These are phyloP conservation scores for Lagorchestes hirsutus DNA, from an alignment of 2,797 vertebrate genomes.

Conservation along the genomic window DNA sequence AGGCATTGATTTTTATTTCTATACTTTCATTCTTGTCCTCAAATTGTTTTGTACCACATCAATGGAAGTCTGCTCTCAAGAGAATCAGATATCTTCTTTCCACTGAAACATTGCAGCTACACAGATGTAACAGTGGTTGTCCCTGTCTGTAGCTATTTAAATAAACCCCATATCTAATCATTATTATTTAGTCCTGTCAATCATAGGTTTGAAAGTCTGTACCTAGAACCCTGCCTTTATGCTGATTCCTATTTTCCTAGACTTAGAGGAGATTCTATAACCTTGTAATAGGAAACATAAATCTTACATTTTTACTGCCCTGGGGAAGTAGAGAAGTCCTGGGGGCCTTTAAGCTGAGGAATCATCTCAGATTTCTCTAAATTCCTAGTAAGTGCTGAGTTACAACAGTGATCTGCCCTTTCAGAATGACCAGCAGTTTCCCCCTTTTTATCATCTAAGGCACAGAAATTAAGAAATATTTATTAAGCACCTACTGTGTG, in stretches of 20 bases:
- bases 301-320: conserved; percentile 34
- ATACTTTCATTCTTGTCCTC: conserved; percentile 42
- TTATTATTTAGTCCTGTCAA: conserved; percentile 15
- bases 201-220: not conserved
- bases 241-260: not conserved
- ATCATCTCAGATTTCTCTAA: conserved; percentile 31
- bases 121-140: not conserved
- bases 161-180: conserved; percentile 63
- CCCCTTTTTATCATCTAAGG: not conserved
- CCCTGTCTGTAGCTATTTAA: conserved; percentile 54
- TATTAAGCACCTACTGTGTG: not conserved
- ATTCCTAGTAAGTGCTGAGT: conserved; percentile 52
- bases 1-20: conserved; percentile 59
- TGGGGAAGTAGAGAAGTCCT: conserved; percentile 42
- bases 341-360: not conserved
- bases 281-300: conserved; percentile 64
- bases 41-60: conserved; percentile 49
- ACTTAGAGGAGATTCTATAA: not conserved
- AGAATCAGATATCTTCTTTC: conserved; percentile 45
- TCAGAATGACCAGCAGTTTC: conserved; percentile 34
- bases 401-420: conserved; percentile 17
- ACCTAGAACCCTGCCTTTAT: not conserved
- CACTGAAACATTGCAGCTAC: conserved; percentile 30
- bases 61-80: conserved; percentile 19
- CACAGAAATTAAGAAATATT: not conserved